A percentile compares a stretch with the other conserved stretches of the same genome.
These are phyloP conservation scores for Ailuropoda melanoleuca DNA, from an alignment of 2,113 vertebrate species.

Conservation along the genomic window DNA sequence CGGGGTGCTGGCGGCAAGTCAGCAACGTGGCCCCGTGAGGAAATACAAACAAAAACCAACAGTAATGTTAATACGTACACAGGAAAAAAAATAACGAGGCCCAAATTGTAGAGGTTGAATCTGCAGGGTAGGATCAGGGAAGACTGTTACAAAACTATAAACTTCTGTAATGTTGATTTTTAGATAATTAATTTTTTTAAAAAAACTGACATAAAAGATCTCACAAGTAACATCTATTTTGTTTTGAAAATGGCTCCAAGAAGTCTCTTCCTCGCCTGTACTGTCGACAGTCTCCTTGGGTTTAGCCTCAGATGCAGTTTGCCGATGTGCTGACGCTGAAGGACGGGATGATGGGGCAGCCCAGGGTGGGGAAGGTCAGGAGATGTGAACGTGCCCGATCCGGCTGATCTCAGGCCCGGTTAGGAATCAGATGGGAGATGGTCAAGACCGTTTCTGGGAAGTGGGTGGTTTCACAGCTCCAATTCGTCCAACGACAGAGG, in stretches of 20 bases:
- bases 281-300: neutral
- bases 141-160: neutral
- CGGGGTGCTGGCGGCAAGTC: neutral
- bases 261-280: neutral
- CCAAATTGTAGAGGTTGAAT: neutral
- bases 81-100: neutral
- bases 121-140: neutral
- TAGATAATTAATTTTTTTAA: neutral
- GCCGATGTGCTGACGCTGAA: neutral
- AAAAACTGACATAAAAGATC: neutral
- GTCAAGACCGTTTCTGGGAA: neutral
- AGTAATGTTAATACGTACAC: neutral
- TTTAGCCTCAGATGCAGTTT: neutral
- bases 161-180: conserved; percentile 14
- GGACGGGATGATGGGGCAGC: neutral
- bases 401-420: neutral
- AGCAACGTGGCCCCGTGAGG: neutral
- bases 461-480: neutral
- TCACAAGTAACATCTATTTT: neutral
- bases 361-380: neutral
- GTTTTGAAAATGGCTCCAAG: conserved; percentile 9
- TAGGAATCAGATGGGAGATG: neutral
- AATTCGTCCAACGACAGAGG: neutral
- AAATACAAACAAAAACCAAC: neutral
- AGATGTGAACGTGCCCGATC: neutral